A percentile compares a stretch with the other conserved stretches of the same genome.
Evolutionary conservation across 2,797 vertebrate species (phyloP).

Genomic region (Dendrocincla fuliginosa): DNA sequence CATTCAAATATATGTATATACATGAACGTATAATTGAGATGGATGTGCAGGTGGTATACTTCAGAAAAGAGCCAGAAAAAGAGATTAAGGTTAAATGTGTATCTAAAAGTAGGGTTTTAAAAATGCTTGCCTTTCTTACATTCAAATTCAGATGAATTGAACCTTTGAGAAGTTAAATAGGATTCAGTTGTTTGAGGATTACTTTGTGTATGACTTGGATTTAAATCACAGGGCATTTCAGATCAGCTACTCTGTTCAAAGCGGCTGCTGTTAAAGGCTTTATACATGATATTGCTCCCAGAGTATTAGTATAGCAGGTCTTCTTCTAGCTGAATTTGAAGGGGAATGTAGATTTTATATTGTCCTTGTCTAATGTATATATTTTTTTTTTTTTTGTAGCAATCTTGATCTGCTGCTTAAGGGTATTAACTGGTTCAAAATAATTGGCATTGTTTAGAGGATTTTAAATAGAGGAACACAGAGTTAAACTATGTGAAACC

Average conservation of each 20-base stretch:
- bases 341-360: not conserved
- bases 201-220: constrained; percentile 59
- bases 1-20: constrained; percentile 31
- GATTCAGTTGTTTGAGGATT: constrained; percentile 66
- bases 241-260: constrained; percentile 52
- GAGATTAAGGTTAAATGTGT: constrained; percentile 45
- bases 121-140: constrained; percentile 34
- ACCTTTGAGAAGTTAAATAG: constrained; percentile 64
- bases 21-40: not conserved
- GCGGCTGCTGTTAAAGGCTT: constrained; percentile 19
- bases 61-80: constrained; percentile 5
- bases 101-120: constrained; percentile 25
- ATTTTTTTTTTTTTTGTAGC: not conserved
- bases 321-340: constrained; percentile 25
- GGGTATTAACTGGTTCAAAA: not conserved
- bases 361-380: not conserved
- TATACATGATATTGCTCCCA: not conserved
- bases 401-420: not conserved
- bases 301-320: constrained; percentile 19
- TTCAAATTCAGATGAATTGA: constrained; percentile 44
- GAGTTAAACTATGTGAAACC: not conserved
- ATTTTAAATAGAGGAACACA: not conserved
- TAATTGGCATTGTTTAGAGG: not conserved
- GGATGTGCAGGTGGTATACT: not conserved
- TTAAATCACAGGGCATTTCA: constrained; percentile 63